Base-by-base conservation (phyloP, 2,113 vertebrate genomes). In the Ailuropoda melanoleuca region DNA sequence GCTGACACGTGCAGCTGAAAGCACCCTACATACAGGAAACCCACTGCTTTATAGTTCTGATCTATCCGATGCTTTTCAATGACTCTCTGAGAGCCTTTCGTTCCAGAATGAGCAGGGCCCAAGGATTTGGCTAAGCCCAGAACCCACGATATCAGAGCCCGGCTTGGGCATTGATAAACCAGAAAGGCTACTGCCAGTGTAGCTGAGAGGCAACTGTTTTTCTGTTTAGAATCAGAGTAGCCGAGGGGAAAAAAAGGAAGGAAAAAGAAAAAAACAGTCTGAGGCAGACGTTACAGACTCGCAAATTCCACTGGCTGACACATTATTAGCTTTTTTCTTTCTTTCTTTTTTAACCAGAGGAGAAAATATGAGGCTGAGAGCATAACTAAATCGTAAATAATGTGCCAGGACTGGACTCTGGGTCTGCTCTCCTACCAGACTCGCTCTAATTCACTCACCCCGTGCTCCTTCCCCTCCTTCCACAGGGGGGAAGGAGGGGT, bases 351-450 rank as follows among this genome's bases (percentile, higher is more conserved):
- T 39, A 24, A 46, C 83, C 18, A 74, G 19, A 84, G 34, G n/a
- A 93, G 29, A 92, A 90, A 93, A 62, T 93, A 72, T 66, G 58
- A 82, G 9, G 19, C 60, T 90, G 3, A 15, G 39, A 82, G 81
- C n/a, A 94, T 87, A 90, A 88, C 12, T 94, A 58, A 19, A 24
- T 50, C 56, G 39, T 87, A 85, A 94, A 85, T 92, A 70, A 83
- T 53, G 5, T 46, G 34, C 15, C 53, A 50, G 34, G 17, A 85
- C 15, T 74, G 24, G 19, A 90, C 12, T 55, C 93, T 66, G 85
- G 8, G 3, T 77, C 62, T 62, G 39, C 74, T 46, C 74, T 96
- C 58, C 53, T 87, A 48, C 24, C 58, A 92, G 37, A 82, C 10
- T 70, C n/a, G 26, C 62, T 87, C 70, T 83, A 83, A 81, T 77